Evolutionary conservation across 1,140 invertebrate genomes (phyloP), one percentile per base, ranked within the genome.

Genomic region (Belonocnema kinseyi): DNA sequence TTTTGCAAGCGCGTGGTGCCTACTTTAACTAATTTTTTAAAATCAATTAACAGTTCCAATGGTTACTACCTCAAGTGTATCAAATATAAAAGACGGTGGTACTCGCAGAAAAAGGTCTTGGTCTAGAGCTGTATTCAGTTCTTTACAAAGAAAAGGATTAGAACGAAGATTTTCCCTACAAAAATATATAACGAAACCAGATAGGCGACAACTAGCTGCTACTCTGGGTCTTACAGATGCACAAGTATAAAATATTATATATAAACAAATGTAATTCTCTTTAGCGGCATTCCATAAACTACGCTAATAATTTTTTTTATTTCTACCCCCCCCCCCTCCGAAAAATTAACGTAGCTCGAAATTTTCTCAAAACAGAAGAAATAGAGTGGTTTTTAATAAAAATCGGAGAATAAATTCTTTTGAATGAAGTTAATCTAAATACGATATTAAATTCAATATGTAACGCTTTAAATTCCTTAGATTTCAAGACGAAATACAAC

Each of bases 101-200:
- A 74, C 81, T 1, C 96, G 97, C 85, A 90, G 96, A 77, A 98
- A 98, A 86, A 93, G 97, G 33, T 97, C 97, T 0, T 98, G 97
- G 97, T 98, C 97, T 0, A 92, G 98, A 79, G 98, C 98, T 0
- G 98, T 99, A 0, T 98, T 98, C 88, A 98, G 97, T 78, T 97
- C 97, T 82, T 91, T 97, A 2, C 97, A 98, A 87, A 89, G 97
- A 26, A 97, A 98, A 90, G 97, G 97, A 2, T 91, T 98, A 50
- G 97, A 98, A 89, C 94, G 96, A 80, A 89, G 97, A 81, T 98
- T 98, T 88, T 96, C 97, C 82, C 93, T 98, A 83, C 97, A 98
- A 90, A 98, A 98, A 87, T 98, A 98, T 88, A 98, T 98, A 78
- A 97, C 97, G 0, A 98, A 98, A 90, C 97, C 97, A 0, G 97